A percentile compares a stretch with the other conserved stretches of the same genome.
phyloP scores from a whole-genome alignment of 2,113 vertebrate genomes.

The Ctenodactylus gundi region DNA sequence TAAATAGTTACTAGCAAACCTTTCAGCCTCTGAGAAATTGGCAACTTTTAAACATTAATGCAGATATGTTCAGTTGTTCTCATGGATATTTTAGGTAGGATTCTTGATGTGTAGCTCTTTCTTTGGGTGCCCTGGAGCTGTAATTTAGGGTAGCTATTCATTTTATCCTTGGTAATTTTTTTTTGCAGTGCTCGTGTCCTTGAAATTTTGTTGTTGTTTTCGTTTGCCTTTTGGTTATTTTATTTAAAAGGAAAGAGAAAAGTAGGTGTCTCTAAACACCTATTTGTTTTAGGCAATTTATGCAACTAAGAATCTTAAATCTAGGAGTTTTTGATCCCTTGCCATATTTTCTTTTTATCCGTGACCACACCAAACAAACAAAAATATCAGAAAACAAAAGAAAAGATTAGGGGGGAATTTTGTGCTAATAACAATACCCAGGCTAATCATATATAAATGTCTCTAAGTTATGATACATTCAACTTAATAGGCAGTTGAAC shows the following conservation, averaged over 20 bases:
- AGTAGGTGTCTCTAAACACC: not conserved
- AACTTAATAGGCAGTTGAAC: not conserved
- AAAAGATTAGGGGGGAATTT: no score
- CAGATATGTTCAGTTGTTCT: not conserved
- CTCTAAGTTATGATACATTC: not conserved
- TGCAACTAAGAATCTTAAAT: not conserved
- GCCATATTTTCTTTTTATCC: not conserved
- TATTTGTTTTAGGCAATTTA: not conserved
- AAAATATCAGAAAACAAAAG: not conserved
- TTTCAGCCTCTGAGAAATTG: not conserved
- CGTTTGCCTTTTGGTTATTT: constrained; percentile 17
- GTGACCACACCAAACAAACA: not conserved
- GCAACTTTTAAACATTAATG: constrained; percentile 20
- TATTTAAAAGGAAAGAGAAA: not conserved
- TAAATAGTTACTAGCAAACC: not conserved
- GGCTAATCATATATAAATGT: not conserved
- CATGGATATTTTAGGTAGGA: not conserved
- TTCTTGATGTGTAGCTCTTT: not conserved
- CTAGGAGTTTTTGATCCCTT: not conserved
- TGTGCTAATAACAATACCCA: not conserved
- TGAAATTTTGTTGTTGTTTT: not conserved
- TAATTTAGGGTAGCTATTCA: not conserved
- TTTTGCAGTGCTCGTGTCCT: not conserved
- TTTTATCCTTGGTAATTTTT: constrained; percentile 45
- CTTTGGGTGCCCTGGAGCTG: not conserved